Percentiles rank a stretch among this genome's conserved stretches.
Conservation (phyloP, 2,113 vertebrate genomes). For the Pelusios castaneus region DNA sequence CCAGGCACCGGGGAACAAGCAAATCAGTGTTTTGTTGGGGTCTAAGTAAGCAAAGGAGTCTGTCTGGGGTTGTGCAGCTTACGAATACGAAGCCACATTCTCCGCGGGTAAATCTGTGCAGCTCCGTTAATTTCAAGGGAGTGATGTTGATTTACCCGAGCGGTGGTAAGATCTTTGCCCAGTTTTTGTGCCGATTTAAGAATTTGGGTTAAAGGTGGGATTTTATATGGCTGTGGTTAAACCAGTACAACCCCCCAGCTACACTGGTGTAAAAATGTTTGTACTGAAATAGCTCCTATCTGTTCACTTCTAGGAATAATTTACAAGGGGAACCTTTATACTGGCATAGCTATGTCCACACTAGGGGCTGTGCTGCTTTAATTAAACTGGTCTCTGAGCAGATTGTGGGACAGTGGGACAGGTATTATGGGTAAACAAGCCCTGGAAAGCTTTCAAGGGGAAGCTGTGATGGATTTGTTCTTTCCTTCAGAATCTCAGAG, state of each 20-base stretch:
- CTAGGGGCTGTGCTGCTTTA: background rate
- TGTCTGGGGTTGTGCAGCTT: background rate
- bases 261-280: background rate
- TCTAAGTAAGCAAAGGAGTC: background rate
- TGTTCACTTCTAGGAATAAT: background rate
- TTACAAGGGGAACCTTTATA: background rate
- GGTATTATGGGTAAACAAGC: too few species aligned
- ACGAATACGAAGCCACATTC: rapidly evolving
- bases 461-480: background rate
- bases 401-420: background rate
- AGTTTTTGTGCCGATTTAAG: background rate
- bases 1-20: rapidly evolving
- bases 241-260: background rate
- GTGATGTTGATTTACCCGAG: background rate
- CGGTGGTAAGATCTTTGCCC: background rate
- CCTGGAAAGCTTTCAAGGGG: background rate
- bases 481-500: background rate
- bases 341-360: too few species aligned
- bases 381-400: background rate
- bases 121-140: background rate
- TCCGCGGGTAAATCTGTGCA: background rate
- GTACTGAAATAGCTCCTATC: background rate
- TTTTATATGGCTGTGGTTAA: background rate
- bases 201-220: background rate
- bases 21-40: rapidly evolving